Percentiles rank a stretch among this genome's conserved stretches.
Evolutionary conservation across 2,113 vertebrate genomes (phyloP).

Genomic region (Crocuta crocuta): DNA sequence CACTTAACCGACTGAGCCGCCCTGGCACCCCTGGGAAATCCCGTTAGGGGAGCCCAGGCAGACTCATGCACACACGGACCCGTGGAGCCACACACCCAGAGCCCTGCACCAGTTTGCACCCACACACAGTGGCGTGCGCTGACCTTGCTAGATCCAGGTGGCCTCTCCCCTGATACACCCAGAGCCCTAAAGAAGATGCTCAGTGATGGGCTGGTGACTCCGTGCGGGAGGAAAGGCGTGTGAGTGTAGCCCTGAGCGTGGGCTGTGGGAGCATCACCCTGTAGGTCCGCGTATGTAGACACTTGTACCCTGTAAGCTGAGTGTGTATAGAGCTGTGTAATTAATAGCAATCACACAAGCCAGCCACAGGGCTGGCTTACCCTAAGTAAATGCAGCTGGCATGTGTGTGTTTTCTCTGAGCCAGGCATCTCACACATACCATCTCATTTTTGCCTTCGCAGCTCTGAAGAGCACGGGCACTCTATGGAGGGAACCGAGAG

Average conservation of each 20-base stretch:
- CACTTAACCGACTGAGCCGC: no score
- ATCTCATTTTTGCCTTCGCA: not conserved
- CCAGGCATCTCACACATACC: not conserved
- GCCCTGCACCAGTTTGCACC: no score
- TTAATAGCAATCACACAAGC: not conserved
- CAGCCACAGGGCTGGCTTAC: not conserved
- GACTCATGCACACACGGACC: not conserved
- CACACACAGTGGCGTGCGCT: not conserved
- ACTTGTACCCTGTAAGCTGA: no score
- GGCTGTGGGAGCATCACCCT: not conserved
- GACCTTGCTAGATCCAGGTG: not conserved
- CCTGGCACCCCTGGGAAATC: not conserved
- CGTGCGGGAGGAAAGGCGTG: rapidly evolving
- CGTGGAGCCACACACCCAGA: rapidly evolving
- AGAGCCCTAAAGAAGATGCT: not conserved
- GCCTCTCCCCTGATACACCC: no score
- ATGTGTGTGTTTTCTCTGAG: not conserved
- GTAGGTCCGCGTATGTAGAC: rapidly evolving
- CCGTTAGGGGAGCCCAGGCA: not conserved
- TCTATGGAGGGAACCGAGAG: rapidly evolving
- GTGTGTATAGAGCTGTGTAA: not conserved
- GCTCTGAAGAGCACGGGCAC: not conserved
- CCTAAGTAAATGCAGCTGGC: not conserved
- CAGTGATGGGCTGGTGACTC: not conserved
- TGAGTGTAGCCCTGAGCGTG: rapidly evolving